phyloP scores from a whole-genome alignment of 2,113 vertebrate genomes.

The cattle (Bos taurus) region DNA sequence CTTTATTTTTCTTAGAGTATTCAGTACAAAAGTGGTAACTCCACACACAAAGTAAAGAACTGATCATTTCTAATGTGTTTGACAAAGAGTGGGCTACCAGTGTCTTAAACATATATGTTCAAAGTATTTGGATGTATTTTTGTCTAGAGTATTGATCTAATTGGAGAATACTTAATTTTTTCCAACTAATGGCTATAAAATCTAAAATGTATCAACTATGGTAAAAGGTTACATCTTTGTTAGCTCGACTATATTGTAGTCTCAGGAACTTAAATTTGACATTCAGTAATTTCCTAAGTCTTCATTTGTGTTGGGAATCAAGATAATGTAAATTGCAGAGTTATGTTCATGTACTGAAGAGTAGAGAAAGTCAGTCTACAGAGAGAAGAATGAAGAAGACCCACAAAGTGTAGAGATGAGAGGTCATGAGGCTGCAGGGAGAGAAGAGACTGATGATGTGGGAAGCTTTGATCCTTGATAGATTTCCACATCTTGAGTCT shows the following conservation, averaged over 20 bases:
- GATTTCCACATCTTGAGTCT: background rate
- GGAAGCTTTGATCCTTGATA: background rate
- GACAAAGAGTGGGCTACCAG: background rate
- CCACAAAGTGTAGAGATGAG: background rate
- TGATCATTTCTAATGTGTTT: background rate
- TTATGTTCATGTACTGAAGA: background rate
- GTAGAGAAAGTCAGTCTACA: background rate
- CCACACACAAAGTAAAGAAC: background rate
- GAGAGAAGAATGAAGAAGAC: background rate
- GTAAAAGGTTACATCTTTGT: background rate
- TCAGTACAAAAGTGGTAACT: background rate
- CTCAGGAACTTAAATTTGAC: background rate
- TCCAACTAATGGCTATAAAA: background rate
- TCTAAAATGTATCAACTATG: background rate
- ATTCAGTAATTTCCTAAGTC: constrained; percentile 8
- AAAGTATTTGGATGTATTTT: background rate
- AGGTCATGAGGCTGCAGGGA: background rate
- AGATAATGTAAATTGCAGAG: background rate
- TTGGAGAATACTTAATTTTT: background rate
- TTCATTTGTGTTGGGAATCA: background rate
- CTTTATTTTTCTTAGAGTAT: background rate
- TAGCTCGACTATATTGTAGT: background rate
- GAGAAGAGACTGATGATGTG: background rate
- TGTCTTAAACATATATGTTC: background rate
- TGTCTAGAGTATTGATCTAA: background rate